A percentile compares a stretch with the other conserved stretches of the same genome.
Conservation (phyloP, 1,140 invertebrate genomes). For the Cherax destructor region DNA sequence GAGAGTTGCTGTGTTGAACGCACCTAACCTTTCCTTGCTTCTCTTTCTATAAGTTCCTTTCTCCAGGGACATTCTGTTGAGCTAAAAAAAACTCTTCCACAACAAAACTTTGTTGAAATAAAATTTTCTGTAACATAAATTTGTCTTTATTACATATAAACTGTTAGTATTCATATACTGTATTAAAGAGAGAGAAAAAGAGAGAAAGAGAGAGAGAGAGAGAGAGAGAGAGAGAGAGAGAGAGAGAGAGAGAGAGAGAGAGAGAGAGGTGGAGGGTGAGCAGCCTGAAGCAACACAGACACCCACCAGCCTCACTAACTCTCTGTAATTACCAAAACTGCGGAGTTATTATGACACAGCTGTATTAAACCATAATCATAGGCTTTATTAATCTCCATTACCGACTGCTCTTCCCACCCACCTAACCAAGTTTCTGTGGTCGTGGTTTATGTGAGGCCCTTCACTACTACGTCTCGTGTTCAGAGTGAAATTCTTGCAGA, state of each 20-base stretch:
- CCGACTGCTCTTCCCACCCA: constrained; percentile 58
- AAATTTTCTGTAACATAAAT: too few relatives aligned
- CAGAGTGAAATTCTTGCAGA: constrained; percentile 38
- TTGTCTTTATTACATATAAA: too few relatives aligned
- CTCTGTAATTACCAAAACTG: constrained; percentile 69
- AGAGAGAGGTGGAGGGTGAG: constrained; percentile 2
- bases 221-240: neutral
- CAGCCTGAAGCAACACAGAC: constrained; percentile 53
- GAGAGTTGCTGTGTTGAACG: too few relatives aligned
- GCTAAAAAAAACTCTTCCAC: too few relatives aligned
- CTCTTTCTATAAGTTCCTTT: too few relatives aligned
- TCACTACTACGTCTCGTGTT: neutral
- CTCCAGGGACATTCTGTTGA: too few relatives aligned
- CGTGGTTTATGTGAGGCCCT: constrained; percentile 48
- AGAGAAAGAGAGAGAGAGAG: neutral
- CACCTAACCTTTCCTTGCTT: too few relatives aligned
- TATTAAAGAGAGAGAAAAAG: neutral
- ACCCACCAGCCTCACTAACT: constrained; percentile 58
- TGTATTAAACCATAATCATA: constrained; percentile 67
- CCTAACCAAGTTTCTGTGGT: constrained; percentile 60
- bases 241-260: constrained; percentile 1
- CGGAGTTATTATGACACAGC: constrained; percentile 60
- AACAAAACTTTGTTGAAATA: too few relatives aligned
- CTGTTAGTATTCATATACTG: too few relatives aligned
- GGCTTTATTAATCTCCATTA: constrained; percentile 68